Evolutionary conservation across 2,113 vertebrate species (phyloP).

Genomic region (Chrysochloris asiatica): DNA sequence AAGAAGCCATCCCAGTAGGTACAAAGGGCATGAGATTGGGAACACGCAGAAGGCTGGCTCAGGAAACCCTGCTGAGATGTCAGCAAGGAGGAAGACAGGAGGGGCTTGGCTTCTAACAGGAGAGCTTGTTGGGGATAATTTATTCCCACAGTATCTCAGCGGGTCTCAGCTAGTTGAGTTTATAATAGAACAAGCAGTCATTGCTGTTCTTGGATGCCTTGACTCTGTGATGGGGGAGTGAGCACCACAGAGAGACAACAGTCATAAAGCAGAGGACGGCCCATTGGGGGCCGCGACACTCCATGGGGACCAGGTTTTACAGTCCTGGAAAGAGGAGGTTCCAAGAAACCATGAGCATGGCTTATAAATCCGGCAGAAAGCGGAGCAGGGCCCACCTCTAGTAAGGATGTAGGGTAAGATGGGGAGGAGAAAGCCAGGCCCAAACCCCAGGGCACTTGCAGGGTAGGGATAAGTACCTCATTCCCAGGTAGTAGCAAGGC

Average conservation of each 20-base stretch:
- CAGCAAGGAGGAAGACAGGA: neutral
- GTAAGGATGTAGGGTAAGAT: neutral
- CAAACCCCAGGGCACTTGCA: neutral
- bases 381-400: neutral
- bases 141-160: neutral
- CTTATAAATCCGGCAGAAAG: constrained; percentile 4
- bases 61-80: neutral
- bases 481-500: neutral
- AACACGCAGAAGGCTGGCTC: neutral
- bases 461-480: too few species aligned
- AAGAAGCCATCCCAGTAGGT: neutral
- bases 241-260: neutral
- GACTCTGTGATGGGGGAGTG: neutral
- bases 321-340: neutral
- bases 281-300: neutral
- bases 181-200: constrained; percentile 48
- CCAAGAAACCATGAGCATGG: constrained; percentile 2
- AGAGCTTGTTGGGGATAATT: constrained; percentile 66
- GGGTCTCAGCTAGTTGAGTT: constrained; percentile 59
- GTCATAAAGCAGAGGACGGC: constrained; percentile 15
- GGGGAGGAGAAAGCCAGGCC: neutral
- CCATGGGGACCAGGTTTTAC: constrained; percentile 5
- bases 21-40: neutral
- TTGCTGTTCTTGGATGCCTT: constrained; percentile 22
- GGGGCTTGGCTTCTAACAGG: neutral